phyloP scores from a whole-genome alignment of 2,113 vertebrate species.

The Dromas ardeola region DNA sequence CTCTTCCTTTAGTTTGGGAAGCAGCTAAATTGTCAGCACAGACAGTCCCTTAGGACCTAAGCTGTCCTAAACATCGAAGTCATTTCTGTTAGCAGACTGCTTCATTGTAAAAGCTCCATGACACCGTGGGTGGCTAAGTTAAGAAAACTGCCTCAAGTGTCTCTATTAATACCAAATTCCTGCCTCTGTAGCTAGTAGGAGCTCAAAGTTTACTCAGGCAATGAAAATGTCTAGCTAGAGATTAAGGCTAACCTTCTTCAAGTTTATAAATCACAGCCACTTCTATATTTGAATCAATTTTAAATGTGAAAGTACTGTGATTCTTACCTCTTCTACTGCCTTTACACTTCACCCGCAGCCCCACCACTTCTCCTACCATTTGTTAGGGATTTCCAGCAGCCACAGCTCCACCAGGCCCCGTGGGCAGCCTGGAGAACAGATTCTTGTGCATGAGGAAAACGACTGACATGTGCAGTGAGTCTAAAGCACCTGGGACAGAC shows the following conservation, averaged over 20 bases:
- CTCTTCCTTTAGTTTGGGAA: neutral
- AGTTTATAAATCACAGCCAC: conserved; percentile 53
- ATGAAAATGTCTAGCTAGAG: conserved; percentile 51
- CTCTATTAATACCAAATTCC: conserved; percentile 42
- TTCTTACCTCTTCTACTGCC: neutral
- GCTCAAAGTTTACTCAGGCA: conserved; percentile 47
- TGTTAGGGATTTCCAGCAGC: neutral
- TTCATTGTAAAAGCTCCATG: neutral
- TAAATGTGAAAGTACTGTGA: neutral
- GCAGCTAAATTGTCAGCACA: neutral
- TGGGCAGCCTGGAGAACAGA: neutral
- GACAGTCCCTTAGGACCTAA: neutral
- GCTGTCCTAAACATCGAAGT: neutral
- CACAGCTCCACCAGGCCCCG: neutral
- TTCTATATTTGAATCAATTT: conserved; percentile 21
- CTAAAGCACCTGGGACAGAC: neutral
- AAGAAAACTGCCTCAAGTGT: conserved; percentile 38
- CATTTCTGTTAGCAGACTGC: neutral
- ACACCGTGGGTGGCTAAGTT: conserved; percentile 1
- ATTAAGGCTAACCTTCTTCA: conserved; percentile 46
- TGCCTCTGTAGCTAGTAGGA: neutral
- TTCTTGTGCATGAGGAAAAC: neutral
- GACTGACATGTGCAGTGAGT: neutral
- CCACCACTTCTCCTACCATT: neutral
- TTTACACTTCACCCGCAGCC: neutral